phyloP scores from a whole-genome alignment of 1,140 invertebrate species.

The Cydia amplana region DNA sequence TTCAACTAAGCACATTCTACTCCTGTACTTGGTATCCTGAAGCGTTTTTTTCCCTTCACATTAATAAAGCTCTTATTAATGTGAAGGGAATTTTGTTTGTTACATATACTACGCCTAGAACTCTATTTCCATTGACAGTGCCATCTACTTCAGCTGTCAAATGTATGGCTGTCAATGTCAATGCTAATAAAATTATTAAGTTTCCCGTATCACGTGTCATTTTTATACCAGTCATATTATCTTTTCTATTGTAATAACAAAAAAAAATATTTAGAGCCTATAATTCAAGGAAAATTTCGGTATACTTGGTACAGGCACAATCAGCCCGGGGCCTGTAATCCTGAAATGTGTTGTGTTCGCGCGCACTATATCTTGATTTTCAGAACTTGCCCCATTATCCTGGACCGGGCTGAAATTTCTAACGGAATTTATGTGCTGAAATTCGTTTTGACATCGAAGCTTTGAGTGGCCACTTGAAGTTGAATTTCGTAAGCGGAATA shows the following conservation, averaged over 20 bases:
- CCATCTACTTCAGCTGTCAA: too few species aligned
- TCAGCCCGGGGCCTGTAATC: not conserved
- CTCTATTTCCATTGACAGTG: too few species aligned
- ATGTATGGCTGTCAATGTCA: too few species aligned
- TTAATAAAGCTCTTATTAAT: too few species aligned
- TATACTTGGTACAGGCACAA: not conserved
- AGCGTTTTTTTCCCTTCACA: too few species aligned
- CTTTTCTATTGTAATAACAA: not conserved
- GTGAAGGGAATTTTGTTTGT: too few species aligned
- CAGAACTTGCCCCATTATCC: not conserved
- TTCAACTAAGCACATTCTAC: too few species aligned
- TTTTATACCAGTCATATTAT: not conserved
- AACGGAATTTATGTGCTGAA: not conserved
- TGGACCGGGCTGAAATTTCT: not conserved
- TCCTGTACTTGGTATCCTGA: too few species aligned
- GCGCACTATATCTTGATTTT: conserved; percentile 2
- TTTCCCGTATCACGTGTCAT: not conserved
- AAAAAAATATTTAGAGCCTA: not conserved
- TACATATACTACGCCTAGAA: too few species aligned
- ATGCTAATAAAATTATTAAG: too few species aligned
- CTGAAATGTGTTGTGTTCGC: not conserved
- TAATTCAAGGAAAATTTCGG: not conserved
- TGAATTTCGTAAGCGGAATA: not conserved
- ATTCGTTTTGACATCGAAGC: not conserved
- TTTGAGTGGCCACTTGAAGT: not conserved